Percentiles rank a stretch among this genome's conserved stretches.
Evolutionary conservation across 1,140 invertebrate genomes (phyloP).

Genomic region (Eriosoma lanigerum): DNA sequence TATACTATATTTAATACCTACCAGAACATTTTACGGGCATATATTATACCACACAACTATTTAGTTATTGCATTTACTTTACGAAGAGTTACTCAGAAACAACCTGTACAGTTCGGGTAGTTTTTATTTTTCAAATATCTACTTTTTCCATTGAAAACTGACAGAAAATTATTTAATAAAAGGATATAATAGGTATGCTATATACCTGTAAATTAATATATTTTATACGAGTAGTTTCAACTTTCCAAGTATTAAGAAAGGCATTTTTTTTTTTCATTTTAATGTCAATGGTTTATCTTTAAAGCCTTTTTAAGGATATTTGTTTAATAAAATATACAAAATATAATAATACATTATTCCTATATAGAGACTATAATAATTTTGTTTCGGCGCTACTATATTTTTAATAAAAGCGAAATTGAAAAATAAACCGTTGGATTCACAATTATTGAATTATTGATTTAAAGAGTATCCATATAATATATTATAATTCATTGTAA

Average conservation of each 20-base stretch:
- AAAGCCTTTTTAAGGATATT: background rate
- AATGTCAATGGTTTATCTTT: background rate
- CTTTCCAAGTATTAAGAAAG: background rate
- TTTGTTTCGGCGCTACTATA: too few relatives aligned
- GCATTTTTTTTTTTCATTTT: background rate
- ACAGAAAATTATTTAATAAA: constrained; percentile 22
- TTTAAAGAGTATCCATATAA: too few relatives aligned
- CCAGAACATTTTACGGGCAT: background rate
- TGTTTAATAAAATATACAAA: background rate
- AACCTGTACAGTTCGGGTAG: background rate
- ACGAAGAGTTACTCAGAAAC: background rate
- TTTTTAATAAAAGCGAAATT: too few relatives aligned
- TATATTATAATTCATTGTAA: too few relatives aligned
- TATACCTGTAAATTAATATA: background rate
- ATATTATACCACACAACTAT: background rate
- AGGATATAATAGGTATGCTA: background rate
- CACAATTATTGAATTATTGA: too few relatives aligned
- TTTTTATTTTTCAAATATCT: background rate
- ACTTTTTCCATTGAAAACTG: background rate
- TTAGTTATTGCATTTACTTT: background rate
- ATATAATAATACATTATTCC: too few relatives aligned
- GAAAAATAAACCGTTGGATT: too few relatives aligned
- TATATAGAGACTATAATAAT: too few relatives aligned
- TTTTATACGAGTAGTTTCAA: too few relatives aligned
- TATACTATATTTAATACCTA: background rate